phyloP scores from a whole-genome alignment of 1,140 invertebrate species.

The Heliconius nattereri region DNA sequence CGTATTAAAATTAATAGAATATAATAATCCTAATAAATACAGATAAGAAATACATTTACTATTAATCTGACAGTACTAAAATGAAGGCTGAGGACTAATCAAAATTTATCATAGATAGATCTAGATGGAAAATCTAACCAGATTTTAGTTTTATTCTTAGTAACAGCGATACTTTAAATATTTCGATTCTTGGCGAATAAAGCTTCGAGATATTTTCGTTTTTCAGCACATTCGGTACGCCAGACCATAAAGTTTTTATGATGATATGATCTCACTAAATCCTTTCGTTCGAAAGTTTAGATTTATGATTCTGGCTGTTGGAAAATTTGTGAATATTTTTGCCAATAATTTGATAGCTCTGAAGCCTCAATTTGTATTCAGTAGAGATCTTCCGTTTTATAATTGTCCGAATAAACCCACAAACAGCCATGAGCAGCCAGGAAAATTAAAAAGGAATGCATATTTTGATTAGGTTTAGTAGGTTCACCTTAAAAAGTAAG shows the following conservation, averaged over 20 bases:
- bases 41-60: background rate
- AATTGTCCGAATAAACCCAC: no score
- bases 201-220: conserved; percentile 54
- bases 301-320: conserved; percentile 29
- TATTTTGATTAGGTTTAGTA: no score
- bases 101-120: background rate
- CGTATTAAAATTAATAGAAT: background rate
- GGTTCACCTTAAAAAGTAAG: no score
- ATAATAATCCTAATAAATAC: background rate
- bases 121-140: conserved; percentile 3
- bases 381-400: no score
- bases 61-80: background rate
- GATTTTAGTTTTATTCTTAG: conserved; percentile 36
- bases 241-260: conserved; percentile 61
- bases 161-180: conserved; percentile 15
- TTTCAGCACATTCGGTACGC: conserved; percentile 55
- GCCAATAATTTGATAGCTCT: background rate
- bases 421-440: no score
- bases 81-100: background rate
- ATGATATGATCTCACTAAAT: conserved; percentile 53
- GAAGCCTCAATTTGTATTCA: no score
- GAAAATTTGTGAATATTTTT: background rate
- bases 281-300: conserved; percentile 37
- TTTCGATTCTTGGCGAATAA: conserved; percentile 23
- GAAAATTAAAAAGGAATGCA: no score